Evolutionary conservation across 2,113 vertebrate genomes (phyloP), one percentile per base, ranked within the genome.

Genomic region (Acanthochromis polyacanthus): DNA sequence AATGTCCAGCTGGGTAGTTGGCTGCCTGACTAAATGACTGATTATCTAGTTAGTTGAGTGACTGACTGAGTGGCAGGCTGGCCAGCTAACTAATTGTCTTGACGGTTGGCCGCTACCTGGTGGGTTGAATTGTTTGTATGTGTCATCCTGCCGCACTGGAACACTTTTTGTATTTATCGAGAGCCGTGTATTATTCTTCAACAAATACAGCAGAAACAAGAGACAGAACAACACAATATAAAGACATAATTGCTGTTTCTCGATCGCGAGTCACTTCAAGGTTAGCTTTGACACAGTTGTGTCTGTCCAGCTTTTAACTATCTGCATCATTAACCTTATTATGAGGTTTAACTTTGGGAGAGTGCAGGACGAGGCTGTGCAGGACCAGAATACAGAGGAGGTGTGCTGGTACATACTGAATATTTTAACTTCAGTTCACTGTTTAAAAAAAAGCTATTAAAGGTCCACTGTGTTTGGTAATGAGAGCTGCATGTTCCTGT

Each of bases 301-400:
- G 86, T 81, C 76, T 32, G 85, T 89, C 81, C 67, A 75, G 76
- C 81, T 72, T 84, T 91, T 89, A 77, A 89, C 78, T 78, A 83
- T 80, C 66, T 66, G 77, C 88, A 71, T 78, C 89, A 85, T 90
- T 92, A 85, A 87, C 86, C 81, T 90, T 64, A 88, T 91, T 85
- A 82, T 76, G 72, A 90, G 81, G 62, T 92, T 89, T 86, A 88
- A 87, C 83, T 87, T 85, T 78, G 48, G 74, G 53, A 36, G 76
- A 79, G 57, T 79, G 61, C 62, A 61, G 86, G 78, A 89, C 77
- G 83, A 73, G 50, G 62, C 83, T 55, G 79, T 20, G 56, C 57
- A 67, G n/a, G 57, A 83, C 66, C 23, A 43, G 82, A 82, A 89
- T 87, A 84, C 75, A 87, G 59, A 90, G 36, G 56, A 68, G 65